Conservation (phyloP, 2,797 vertebrate genomes). For the Hoplostethus atlanticus region DNA sequence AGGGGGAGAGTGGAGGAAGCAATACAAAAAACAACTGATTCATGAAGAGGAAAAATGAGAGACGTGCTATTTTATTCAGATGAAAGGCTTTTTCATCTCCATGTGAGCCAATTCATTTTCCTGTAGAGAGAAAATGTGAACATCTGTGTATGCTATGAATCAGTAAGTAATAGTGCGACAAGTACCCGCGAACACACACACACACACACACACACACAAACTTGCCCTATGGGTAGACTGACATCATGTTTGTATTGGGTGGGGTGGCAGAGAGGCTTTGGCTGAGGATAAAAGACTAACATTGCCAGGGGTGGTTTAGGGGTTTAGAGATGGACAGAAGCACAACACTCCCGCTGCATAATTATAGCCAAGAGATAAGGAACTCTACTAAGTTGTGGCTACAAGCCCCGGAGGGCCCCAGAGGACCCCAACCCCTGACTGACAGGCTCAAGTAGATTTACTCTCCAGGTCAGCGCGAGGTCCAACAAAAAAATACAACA, state of each 20-base stretch:
- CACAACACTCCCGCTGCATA: constrained; percentile 59
- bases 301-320: constrained; percentile 61
- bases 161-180: constrained; percentile 55
- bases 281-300: constrained; percentile 62
- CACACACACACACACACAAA: constrained; percentile 10
- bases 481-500: constrained; percentile 58
- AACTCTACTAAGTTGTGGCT: constrained; percentile 53
- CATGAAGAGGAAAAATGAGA: constrained; percentile 33
- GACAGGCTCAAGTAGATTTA: constrained; percentile 73
- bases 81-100: constrained; percentile 66
- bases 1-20: constrained; percentile 18
- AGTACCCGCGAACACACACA: constrained; percentile 30
- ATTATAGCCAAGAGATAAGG: constrained; percentile 64
- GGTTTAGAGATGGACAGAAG: constrained; percentile 67
- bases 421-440: constrained; percentile 53
- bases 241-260: constrained; percentile 64
- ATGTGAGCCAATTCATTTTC: constrained; percentile 70
- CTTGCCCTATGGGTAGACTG: constrained; percentile 60
- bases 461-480: constrained; percentile 53
- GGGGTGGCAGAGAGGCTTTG: constrained; percentile 43
- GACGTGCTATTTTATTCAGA: constrained; percentile 54
- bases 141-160: constrained; percentile 76
- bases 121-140: constrained; percentile 65
- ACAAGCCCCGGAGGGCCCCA: constrained; percentile 21
- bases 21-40: constrained; percentile 12